A percentile compares a stretch with the other conserved stretches of the same genome.
These are phyloP conservation scores for Chunga burmeisteri DNA, from an alignment of 2,113 vertebrate species.

Conservation along the genomic window DNA sequence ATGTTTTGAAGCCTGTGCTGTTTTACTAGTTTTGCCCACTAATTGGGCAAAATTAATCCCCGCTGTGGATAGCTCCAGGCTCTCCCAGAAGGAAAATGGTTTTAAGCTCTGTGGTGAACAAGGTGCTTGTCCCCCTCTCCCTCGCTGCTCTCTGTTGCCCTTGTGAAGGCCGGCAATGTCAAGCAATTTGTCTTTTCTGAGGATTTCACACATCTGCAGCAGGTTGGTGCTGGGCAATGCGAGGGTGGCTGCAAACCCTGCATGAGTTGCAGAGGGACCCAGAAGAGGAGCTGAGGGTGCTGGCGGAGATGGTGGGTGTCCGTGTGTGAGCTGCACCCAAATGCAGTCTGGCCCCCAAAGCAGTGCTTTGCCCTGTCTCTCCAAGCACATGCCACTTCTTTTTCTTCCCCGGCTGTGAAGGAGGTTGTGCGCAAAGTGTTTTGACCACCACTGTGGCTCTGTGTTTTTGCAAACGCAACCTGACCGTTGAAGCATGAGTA, in stretches of 20 bases:
- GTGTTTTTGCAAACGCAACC: background rate
- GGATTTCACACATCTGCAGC: background rate
- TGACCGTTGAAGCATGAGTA: background rate
- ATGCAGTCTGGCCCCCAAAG: fast-evolving
- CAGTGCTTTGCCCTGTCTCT: background rate
- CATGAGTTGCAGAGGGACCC: background rate
- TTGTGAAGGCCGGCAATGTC: background rate
- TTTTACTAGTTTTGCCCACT: background rate
- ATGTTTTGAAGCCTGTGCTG: background rate
- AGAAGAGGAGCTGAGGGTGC: background rate
- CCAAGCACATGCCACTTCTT: background rate
- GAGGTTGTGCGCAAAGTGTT: background rate
- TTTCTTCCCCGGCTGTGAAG: background rate
- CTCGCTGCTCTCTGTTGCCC: background rate
- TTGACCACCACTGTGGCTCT: background rate
- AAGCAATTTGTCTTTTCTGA: background rate
- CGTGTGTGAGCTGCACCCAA: background rate
- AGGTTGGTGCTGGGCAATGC: background rate
- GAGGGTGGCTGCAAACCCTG: background rate
- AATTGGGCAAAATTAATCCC: background rate
- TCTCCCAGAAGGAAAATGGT: background rate
- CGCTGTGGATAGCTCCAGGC: background rate
- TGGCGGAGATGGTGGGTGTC: background rate
- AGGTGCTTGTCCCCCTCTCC: background rate
- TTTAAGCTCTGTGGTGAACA: background rate